Evolutionary conservation across 2,888 invertebrate genomes (phyloP), one percentile per base, ranked within the genome.

Genomic region (Bombyx huttoni): DNA sequence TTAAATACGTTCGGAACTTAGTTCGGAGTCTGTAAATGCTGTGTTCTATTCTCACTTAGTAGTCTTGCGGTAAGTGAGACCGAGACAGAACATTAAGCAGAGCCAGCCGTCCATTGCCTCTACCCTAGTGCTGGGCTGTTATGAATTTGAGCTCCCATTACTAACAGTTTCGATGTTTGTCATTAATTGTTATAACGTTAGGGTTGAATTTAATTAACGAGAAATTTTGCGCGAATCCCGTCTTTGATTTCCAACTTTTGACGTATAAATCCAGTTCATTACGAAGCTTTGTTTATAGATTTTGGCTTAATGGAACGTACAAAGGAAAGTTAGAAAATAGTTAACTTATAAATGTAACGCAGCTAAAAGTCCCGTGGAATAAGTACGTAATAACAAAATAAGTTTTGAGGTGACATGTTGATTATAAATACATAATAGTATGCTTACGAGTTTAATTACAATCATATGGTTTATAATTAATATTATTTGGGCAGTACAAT

Each of bases 1-100:
- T 60, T 56, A 50, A 48, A 53, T 53, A 51, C 51, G 47, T 50
- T 50, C 54, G 53, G 45, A 52, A 53, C 56, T 52, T 40, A 12
- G 40, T 40, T 12, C 7, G 40, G 12, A 12, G 40, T 40, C 40
- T 40, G 12, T 40, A 3, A 12, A 12, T 24, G 24, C 24, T 24
- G 9, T 40, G 40, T 40, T 7, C 40, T 40, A 7, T 12, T 40
- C 40, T 8, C 40, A 40, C 40, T 10, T 10, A 8, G 12, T 12
- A 7, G 3, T 5, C 12, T 7, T 40, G 40, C 12, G 8, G 12
- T 12, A 40, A 40, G 40, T 10, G 12, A 40, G 40, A 40, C 2
- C 40, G 40, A 40, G 40, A 40, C 12, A 1, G 40, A 40, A 40
- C 8, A 1, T 40, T 40, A 12, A 40, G 24, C 24, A 24, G 5